phyloP scores from a whole-genome alignment of 2,113 vertebrate species.

The Stercorarius parasiticus region DNA sequence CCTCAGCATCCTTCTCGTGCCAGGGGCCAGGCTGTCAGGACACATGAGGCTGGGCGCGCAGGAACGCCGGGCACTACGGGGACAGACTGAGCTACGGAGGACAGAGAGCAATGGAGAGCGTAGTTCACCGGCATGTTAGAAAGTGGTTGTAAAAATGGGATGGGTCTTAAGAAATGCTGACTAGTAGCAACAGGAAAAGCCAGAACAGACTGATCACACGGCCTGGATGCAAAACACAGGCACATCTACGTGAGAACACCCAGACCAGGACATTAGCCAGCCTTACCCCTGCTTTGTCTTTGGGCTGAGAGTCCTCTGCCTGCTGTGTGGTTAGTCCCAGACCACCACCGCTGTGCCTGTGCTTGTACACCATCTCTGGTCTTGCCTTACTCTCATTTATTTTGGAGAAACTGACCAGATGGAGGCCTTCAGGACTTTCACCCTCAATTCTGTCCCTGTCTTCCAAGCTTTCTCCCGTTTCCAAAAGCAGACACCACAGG shows the following conservation, averaged over 20 bases:
- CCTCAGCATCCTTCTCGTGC: neutral
- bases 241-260: neutral
- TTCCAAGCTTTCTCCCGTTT: neutral
- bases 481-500: neutral
- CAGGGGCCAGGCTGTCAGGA: neutral
- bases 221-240: neutral
- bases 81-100: neutral
- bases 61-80: neutral
- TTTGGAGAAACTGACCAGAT: neutral
- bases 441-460: neutral
- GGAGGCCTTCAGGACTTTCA: neutral
- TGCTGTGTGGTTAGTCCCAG: neutral
- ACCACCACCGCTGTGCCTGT: too few relatives aligned
- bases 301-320: neutral
- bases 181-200: neutral
- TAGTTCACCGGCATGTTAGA: neutral
- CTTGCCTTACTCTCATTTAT: neutral
- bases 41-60: too few relatives aligned
- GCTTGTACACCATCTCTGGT: neutral
- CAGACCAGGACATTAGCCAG: neutral
- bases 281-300: neutral
- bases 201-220: neutral
- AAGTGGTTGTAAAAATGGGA: neutral
- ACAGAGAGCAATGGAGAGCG: neutral
- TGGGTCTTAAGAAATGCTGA: neutral